These are phyloP conservation scores for Oreochromis mossambicus DNA, from an alignment of 2,797 vertebrate species.

Conservation along the genomic window DNA sequence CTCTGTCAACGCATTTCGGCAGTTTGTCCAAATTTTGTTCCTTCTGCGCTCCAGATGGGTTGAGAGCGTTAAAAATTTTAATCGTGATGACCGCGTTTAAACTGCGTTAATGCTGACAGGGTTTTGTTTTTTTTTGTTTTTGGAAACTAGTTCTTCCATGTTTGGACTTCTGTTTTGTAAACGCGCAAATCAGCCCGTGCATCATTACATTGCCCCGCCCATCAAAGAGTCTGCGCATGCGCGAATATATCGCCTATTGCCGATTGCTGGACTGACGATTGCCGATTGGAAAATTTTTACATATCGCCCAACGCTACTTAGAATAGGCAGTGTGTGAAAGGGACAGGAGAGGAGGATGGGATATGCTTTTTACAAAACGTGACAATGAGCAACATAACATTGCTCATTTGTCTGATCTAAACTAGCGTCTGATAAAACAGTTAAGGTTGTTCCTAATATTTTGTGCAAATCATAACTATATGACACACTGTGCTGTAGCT, in stretches of 20 bases:
- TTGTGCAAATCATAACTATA: background rate
- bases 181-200: background rate
- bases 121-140: background rate
- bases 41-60: background rate
- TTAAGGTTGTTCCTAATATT: background rate
- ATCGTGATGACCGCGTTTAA: rapidly evolving
- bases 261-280: background rate
- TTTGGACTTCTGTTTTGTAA: background rate
- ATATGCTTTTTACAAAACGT: background rate
- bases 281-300: background rate
- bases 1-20: background rate
- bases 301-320: background rate
- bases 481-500: background rate
- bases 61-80: background rate
- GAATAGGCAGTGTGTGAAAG: background rate
- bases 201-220: background rate
- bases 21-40: background rate
- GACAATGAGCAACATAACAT: background rate
- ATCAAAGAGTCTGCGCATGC: background rate
- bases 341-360: background rate
- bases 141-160: rapidly evolving
- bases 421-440: background rate
- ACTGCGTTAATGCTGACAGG: rapidly evolving
- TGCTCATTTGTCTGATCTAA: background rate
- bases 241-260: background rate